Evolutionary conservation across 1,140 invertebrate species (phyloP), one percentile per base, ranked within the genome.

Genomic region (Zaprionus tsacasi): DNA sequence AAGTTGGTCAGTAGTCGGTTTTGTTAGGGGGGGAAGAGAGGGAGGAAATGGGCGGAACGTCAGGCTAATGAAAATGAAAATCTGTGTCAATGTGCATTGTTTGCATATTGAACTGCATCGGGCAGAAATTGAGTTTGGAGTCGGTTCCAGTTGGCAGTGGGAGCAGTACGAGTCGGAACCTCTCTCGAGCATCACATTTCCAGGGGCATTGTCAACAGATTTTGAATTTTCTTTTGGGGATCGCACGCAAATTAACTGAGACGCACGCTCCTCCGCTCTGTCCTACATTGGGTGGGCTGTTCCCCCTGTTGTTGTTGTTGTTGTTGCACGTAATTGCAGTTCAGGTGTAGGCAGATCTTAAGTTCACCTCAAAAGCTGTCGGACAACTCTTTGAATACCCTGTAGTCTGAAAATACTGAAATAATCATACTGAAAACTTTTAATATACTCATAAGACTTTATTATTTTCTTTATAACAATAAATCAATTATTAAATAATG

Each of bases 11-110:
- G 65, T 43, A 58, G 35, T 70, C 36, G 59, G 67, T 63, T 61
- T 17, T 36, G 17, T 50, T 13, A 25, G 21, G 17, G 33, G 11
- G 30, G 36, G 30, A 6, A 6, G 5, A 2, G 15, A 0, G 15
- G 60, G 12, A 10, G 1, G 43, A 12, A 45, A 0, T n/a, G 0
- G 33, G 6, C 36, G 48, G 57, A 50, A 13, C 40, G n/a, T 15
- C n/a, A 8, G 48, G 76, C 76, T 80, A 88, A 88, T 87, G 83
- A 87, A 87, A 87, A 87, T 89, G 80, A 88, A 88, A 87, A 88
- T 83, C 83, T 83, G 64, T 88, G 85, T 80, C 83, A 88, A 73
- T 79, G 65, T 82, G 79, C 79, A 78, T 74, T 67, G 83, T 72
- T 82, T 78, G 83, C 83, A 80, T 80, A 88, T 82, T 65, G 79